These are phyloP conservation scores for Pseudocheirus occidentalis DNA, from an alignment of 2,797 vertebrate genomes.

Conservation along the genomic window DNA sequence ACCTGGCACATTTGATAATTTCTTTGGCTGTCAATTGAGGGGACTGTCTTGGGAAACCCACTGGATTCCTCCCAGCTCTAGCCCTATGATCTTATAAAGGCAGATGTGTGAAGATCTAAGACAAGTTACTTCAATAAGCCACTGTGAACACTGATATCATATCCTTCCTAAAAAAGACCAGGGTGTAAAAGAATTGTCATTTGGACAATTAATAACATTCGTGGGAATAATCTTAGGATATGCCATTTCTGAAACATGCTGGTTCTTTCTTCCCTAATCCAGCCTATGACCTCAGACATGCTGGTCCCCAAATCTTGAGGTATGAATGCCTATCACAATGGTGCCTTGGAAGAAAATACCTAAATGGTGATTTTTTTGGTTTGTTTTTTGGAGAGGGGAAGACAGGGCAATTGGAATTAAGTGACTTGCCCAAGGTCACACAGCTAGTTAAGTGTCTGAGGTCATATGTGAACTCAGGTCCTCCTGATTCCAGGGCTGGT, in stretches of 20 bases:
- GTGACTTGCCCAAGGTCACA: too few species aligned
- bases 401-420: too few species aligned
- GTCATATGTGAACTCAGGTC: too few species aligned
- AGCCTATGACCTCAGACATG: slow-evolving; percentile 17
- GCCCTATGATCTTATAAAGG: neutral
- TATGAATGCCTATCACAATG: slow-evolving; percentile 54
- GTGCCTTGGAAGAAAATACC: slow-evolving; percentile 44
- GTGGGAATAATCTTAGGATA: neutral
- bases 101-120: neutral
- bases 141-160: neutral
- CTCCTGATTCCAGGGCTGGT: too few species aligned
- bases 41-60: neutral
- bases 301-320: slow-evolving; percentile 37
- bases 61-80: neutral
- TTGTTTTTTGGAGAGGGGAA: too few species aligned
- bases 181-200: neutral
- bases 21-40: neutral
- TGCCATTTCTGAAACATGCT: neutral
- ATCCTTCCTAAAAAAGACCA: slow-evolving; percentile 9
- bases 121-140: neutral
- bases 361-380: slow-evolving; percentile 24
- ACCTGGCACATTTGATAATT: neutral
- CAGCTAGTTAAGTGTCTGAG: too few species aligned
- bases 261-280: slow-evolving; percentile 6
- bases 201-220: neutral